These are phyloP conservation scores for Rhaphigaster nebulosa DNA, from an alignment of 2,888 invertebrate genomes.

Conservation along the genomic window DNA sequence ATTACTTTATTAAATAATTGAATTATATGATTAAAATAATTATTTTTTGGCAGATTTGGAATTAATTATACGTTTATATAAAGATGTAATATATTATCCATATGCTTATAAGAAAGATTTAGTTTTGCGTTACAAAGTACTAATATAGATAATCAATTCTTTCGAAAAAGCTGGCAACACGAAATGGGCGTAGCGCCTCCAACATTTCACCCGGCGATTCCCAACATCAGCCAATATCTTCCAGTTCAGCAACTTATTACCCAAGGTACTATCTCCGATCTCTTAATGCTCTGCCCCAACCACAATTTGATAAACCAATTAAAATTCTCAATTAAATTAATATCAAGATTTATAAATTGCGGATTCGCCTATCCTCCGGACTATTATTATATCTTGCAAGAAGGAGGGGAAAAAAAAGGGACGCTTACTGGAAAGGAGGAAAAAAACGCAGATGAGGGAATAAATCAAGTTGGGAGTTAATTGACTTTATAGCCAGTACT, in stretches of 20 bases:
- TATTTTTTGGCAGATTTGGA: too few relatives aligned
- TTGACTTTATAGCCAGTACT: background rate
- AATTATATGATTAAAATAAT: background rate
- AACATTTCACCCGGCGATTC: background rate
- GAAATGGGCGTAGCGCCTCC: background rate
- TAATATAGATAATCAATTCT: too few relatives aligned
- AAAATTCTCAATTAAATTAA: constrained; percentile 36
- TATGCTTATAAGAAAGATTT: too few relatives aligned
- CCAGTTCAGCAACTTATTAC: background rate
- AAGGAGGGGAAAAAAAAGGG: background rate
- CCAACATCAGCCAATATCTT: background rate
- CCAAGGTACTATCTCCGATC: background rate
- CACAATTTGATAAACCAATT: constrained; percentile 15
- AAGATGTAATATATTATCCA: too few relatives aligned
- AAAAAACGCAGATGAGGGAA: background rate
- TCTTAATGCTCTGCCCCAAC: background rate
- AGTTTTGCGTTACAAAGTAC: too few relatives aligned
- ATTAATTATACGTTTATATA: too few relatives aligned
- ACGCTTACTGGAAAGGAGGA: background rate
- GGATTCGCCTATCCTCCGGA: background rate
- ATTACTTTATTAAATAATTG: too few relatives aligned
- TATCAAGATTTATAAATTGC: constrained; percentile 26
- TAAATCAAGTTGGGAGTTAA: background rate
- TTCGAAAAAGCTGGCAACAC: background rate
- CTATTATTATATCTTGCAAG: background rate